Evolutionary conservation across 1,140 invertebrate genomes (phyloP).

Genomic region (Panagrolaimus sp.): DNA sequence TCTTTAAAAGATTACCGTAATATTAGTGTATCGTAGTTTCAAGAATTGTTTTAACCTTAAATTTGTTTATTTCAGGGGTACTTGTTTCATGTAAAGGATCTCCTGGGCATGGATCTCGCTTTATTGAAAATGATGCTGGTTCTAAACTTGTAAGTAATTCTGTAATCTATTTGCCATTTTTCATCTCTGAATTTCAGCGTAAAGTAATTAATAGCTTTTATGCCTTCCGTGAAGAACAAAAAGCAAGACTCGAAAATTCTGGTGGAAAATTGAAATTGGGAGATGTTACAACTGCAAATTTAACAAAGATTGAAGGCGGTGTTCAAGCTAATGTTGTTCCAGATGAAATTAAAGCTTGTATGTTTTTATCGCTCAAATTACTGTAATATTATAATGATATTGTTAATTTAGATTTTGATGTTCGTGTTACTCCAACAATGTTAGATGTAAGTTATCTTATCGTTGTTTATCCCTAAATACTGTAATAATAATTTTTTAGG

Average conservation of each 20-base stretch:
- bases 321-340: constrained; percentile 88
- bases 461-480: constrained; percentile 3
- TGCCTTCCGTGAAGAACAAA: constrained; percentile 68
- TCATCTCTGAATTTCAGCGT: not conserved
- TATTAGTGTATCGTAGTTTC: no score
- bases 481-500: constrained; percentile 29
- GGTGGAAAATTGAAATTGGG: constrained; percentile 69
- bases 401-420: constrained; percentile 68
- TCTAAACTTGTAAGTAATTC: constrained; percentile 70
- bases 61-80: constrained; percentile 60
- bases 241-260: constrained; percentile 68
- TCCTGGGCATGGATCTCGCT: constrained; percentile 79
- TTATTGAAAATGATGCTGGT: constrained; percentile 74
- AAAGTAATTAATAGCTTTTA: constrained; percentile 28
- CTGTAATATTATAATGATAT: not conserved
- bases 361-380: constrained; percentile 4
- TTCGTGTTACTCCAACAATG: constrained; percentile 73
- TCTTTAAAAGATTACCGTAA: not conserved
- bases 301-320: constrained; percentile 77
- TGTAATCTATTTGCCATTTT: not conserved
- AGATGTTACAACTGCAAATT: constrained; percentile 80
- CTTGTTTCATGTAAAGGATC: constrained; percentile 71
- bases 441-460: not conserved
- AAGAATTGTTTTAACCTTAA: not conserved
- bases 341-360: constrained; percentile 67